These are phyloP conservation scores for Helicolenus hilgendorfi DNA, from an alignment of 2,797 vertebrate species.

Conservation along the genomic window DNA sequence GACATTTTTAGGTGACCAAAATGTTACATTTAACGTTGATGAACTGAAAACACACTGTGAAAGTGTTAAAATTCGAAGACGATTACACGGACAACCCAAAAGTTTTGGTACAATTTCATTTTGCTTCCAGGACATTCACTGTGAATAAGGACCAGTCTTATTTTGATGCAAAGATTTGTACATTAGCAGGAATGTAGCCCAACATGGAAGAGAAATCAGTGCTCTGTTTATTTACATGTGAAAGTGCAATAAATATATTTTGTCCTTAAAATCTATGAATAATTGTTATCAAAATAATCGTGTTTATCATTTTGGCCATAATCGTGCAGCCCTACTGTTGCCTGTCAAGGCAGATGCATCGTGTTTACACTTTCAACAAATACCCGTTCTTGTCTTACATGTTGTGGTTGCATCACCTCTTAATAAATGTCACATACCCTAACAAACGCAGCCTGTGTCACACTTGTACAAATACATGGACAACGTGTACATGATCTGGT, in stretches of 20 bases:
- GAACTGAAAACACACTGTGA: background rate
- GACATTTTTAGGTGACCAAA: background rate
- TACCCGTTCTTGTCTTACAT: background rate
- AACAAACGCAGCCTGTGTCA: background rate
- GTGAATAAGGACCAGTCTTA: background rate
- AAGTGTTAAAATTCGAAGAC: background rate
- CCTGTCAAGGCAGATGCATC: background rate
- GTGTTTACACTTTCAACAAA: constrained; percentile 10
- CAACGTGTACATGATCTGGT: background rate
- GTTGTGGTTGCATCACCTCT: background rate
- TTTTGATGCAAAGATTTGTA: background rate
- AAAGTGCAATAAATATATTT: background rate
- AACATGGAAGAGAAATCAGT: background rate
- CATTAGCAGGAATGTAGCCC: background rate
- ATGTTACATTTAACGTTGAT: background rate
- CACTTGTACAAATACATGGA: background rate
- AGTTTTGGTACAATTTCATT: too few species aligned
- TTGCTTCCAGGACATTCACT: background rate
- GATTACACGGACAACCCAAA: too few species aligned
- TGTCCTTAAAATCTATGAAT: background rate
- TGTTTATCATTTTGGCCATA: too few species aligned
- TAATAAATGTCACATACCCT: constrained; percentile 16
- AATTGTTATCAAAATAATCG: background rate
- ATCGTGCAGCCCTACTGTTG: background rate
- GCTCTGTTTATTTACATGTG: background rate